A percentile compares a stretch with the other conserved stretches of the same genome.
phyloP scores from a whole-genome alignment of 2,888 invertebrate genomes.

The Itoplectis maculator region DNA sequence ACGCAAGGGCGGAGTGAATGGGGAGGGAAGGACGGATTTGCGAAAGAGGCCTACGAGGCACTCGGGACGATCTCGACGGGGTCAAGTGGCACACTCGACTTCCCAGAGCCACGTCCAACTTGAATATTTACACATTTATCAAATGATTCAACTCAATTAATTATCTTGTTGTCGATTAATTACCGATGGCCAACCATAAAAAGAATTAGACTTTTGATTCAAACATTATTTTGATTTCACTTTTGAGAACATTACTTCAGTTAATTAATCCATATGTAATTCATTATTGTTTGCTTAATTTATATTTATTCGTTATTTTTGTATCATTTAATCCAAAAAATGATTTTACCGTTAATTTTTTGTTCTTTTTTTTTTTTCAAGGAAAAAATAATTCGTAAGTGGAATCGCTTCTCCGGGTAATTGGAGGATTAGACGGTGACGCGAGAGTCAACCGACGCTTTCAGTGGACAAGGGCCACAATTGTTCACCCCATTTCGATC shows the following conservation, averaged over 20 bases:
- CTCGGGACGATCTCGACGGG: background rate
- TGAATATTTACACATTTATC: too few relatives aligned
- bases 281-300: too few relatives aligned
- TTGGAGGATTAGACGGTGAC: background rate
- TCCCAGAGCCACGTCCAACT: background rate
- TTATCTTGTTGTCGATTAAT: too few relatives aligned
- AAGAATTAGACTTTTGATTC: background rate
- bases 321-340: too few relatives aligned
- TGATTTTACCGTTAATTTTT: too few relatives aligned
- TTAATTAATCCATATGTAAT: background rate
- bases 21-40: slow-evolving; percentile 4
- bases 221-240: too few relatives aligned
- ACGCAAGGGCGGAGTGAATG: background rate
- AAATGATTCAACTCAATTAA: too few relatives aligned
- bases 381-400: background rate
- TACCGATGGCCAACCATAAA: background rate
- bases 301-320: too few relatives aligned
- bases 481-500: slow-evolving; percentile 18
- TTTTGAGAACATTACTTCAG: background rate
- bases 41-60: slow-evolving; percentile 1
- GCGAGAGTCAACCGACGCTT: background rate
- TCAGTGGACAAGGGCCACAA: slow-evolving; percentile 1
- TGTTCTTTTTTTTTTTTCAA: background rate
- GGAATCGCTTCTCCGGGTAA: background rate
- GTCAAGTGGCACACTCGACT: background rate